phyloP scores from a whole-genome alignment of 64 coral and sea anemone genomes.

The Dendronephthya gigantea region DNA sequence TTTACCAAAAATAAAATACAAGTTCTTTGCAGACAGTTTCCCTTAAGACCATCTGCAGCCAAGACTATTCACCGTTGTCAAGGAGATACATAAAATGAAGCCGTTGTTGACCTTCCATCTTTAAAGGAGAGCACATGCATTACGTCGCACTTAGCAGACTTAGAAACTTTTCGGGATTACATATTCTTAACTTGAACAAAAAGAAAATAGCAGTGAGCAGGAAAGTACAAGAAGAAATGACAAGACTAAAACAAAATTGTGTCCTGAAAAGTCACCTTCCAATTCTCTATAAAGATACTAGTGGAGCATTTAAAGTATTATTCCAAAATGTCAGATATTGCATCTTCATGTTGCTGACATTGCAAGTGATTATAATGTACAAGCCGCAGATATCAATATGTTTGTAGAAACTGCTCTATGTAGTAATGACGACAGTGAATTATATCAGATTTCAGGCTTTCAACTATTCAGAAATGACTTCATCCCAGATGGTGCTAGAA shows the following conservation, averaged over 20 bases:
- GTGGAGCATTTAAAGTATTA: background rate
- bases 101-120: slow-evolving; percentile 38
- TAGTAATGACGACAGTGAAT: slow-evolving; percentile 15
- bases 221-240: slow-evolving; percentile 41
- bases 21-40: background rate
- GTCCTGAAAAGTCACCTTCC: background rate
- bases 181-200: slow-evolving; percentile 44
- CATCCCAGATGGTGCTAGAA: slow-evolving; percentile 23
- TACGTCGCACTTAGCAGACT: no score
- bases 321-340: no score
- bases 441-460: slow-evolving; percentile 19
- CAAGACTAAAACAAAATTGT: slow-evolving; percentile 23
- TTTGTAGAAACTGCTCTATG: slow-evolving; percentile 42
- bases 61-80: no score
- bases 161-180: background rate
- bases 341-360: slow-evolving; percentile 14
- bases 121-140: background rate
- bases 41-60: no score
- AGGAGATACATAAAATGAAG: background rate
- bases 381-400: slow-evolving; percentile 48
- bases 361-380: slow-evolving; percentile 39
- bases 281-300: background rate
- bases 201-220: slow-evolving; percentile 38
- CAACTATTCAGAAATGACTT: slow-evolving; percentile 47
- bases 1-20: slow-evolving; percentile 15